Base-by-base conservation (phyloP, 2,888 invertebrate species). In the Dasysyrphus albostriatus region DNA sequence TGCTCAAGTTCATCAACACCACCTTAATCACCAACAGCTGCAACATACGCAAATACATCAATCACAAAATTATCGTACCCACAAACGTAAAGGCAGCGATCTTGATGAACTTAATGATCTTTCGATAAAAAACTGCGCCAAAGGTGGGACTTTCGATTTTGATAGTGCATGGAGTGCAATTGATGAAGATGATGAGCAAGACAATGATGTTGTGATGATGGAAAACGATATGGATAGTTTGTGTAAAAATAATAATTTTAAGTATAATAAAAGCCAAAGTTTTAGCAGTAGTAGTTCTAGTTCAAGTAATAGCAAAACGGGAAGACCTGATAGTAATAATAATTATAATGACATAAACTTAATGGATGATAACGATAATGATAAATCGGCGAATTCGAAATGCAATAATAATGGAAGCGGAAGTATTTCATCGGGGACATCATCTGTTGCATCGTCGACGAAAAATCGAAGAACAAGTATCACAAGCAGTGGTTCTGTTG, bases 401-500 rank as follows among this genome's bases (percentile, higher is more conserved):
- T 51, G 54, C 2, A 67, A 56, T 51, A 72, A 51, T 34, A 74
- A 44, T 14, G 75, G 75, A 29, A 54, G n/a, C 6, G 61, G 73
- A 12, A 78, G 70, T 12, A 87, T 75, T 54, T 82, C 82, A 0
- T 87, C 82, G 24, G 82, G 63, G 29, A 49, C 77, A 14, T 72
- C 58, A 14, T 82, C 78, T 5, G 51, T 67, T 1, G 9, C 65
- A 14, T 67, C 65, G 34, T 82, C 82, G 54, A 56, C 74, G 29
- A 92, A 92, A 84, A 90, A 90, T 69, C 90, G 93, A 12, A 90
- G 93, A 37, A 91, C 91, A 14, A 93, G 93, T 89, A 90, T 92
- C 39, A 92, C 93, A 37, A 93, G 92, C 89, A 92, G 89, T 92
- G 92, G 92, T 75, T 95, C 95, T 90, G 94, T 94, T 91, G 95